These are phyloP conservation scores for Euphysa ruthae DNA, from an alignment of 30 jellyfish, hydroid and myxozoan species.

Conservation along the genomic window DNA sequence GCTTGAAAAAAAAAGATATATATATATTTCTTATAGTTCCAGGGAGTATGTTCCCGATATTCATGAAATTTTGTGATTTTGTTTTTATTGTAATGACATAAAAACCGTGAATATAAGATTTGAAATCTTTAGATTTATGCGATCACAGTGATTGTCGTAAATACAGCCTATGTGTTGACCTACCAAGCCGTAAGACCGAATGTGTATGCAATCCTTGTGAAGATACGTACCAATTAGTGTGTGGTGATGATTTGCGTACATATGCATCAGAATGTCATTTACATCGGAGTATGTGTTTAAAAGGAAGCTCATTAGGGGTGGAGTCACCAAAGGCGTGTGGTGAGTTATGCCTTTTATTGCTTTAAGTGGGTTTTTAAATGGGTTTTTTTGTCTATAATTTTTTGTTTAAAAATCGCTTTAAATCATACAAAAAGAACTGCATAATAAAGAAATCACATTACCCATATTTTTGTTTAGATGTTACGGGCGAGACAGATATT, in stretches of 20 bases:
- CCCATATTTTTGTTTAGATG: conserved; percentile 27
- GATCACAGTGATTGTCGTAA: conserved; percentile 26
- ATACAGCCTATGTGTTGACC: conserved; percentile 32
- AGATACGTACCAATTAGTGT: conserved; percentile 42
- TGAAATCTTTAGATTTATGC: conserved; percentile 72
- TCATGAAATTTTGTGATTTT: no score
- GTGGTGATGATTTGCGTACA: conserved; percentile 77
- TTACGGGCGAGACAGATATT: conserved; percentile 49
- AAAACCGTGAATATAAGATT: no score
- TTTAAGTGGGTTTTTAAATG: no score
- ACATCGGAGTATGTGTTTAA: conserved; percentile 32
- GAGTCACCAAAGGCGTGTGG: conserved; percentile 54
- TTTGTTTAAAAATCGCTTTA: no score
- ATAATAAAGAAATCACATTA: no score
- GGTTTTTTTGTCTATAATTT: no score
- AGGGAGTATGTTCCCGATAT: no score
- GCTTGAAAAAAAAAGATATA: no score
- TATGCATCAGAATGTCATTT: conserved; percentile 75
- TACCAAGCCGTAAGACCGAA: conserved; percentile 57
- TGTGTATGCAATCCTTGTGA: conserved; percentile 73
- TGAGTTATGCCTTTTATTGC: conserved; percentile 10
- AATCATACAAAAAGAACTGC: no score
- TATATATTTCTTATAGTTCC: no score
- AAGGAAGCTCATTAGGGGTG: conserved; percentile 13
- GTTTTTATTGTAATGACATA: no score